A percentile compares a stretch with the other conserved stretches of the same genome.
These are phyloP conservation scores for Lamprologus lemairii DNA, from an alignment of 2,113 vertebrate genomes.

Conservation along the genomic window DNA sequence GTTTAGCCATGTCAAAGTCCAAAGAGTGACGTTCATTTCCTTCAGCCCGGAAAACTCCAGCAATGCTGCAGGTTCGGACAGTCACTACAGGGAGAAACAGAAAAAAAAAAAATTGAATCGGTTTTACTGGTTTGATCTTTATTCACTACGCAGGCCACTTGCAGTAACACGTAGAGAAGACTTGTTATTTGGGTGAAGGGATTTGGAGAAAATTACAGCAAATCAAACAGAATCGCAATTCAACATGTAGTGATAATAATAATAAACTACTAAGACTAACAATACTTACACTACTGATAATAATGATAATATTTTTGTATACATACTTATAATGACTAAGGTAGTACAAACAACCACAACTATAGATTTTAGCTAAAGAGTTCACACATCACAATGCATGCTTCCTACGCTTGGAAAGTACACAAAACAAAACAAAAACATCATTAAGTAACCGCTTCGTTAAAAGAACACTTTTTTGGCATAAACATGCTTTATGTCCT, in stretches of 20 bases:
- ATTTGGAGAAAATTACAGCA: background rate
- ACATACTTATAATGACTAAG: background rate
- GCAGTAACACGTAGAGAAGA: background rate
- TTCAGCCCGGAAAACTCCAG: slow-evolving; percentile 81
- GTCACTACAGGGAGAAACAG: slow-evolving; percentile 45
- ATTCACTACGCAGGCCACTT: background rate
- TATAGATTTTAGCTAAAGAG: background rate
- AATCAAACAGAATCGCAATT: background rate
- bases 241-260: background rate
- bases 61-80: slow-evolving; percentile 74
- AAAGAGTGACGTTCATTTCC: slow-evolving; percentile 78
- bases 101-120: rapidly evolving
- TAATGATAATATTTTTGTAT: background rate
- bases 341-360: background rate
- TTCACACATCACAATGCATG: background rate
- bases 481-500: background rate
- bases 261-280: background rate
- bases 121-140: background rate
- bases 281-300: background rate
- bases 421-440: background rate
- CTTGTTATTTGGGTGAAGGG: background rate
- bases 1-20: slow-evolving; percentile 51
- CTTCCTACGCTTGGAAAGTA: background rate
- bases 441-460: rapidly evolving
- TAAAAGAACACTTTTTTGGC: background rate